Evolutionary conservation across 2,888 invertebrate genomes (phyloP).

Genomic region (Timandra comae): DNA sequence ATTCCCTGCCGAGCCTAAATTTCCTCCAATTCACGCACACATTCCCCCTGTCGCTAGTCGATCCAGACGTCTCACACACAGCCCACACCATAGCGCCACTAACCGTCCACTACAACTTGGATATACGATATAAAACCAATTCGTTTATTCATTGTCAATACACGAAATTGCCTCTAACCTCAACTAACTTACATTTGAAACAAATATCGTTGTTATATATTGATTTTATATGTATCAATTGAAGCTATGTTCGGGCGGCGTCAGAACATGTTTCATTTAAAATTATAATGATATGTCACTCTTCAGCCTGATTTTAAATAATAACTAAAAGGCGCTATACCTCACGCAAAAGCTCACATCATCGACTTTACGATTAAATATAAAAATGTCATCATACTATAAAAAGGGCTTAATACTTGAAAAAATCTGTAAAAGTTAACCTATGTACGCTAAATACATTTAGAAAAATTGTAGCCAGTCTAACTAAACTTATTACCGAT

Average conservation of each 20-base stretch:
- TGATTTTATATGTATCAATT: too few relatives aligned
- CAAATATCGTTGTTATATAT: conserved; percentile 2
- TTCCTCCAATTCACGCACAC: conserved; percentile 63
- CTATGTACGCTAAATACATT: conserved; percentile 60
- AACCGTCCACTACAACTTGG: conserved; percentile 34
- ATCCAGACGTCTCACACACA: conserved; percentile 25
- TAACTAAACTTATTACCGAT: conserved; percentile 57
- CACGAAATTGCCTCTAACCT: conserved; percentile 38
- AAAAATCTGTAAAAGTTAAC: conserved; percentile 50
- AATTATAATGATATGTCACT: conserved; percentile 28
- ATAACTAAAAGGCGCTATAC: conserved; percentile 29
- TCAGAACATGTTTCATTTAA: conserved; percentile 16
- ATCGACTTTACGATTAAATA: conserved; percentile 26
- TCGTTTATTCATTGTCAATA: conserved; percentile 23
- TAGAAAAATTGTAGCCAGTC: conserved; percentile 50
- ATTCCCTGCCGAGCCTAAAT: conserved; percentile 72
- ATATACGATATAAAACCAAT: conserved; percentile 35
- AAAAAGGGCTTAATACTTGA: conserved; percentile 39
- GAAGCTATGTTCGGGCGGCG: conserved; percentile 20
- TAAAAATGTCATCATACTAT: conserved; percentile 30
- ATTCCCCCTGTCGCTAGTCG: conserved; percentile 19
- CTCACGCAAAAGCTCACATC: conserved; percentile 28
- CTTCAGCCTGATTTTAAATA: conserved; percentile 17
- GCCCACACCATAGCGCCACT: conserved; percentile 36
- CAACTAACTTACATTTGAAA: conserved; percentile 15